Percentiles rank a stretch among this genome's conserved stretches.
phyloP scores from a whole-genome alignment of 2,797 vertebrate genomes.

The Peromyscus attwateri region DNA sequence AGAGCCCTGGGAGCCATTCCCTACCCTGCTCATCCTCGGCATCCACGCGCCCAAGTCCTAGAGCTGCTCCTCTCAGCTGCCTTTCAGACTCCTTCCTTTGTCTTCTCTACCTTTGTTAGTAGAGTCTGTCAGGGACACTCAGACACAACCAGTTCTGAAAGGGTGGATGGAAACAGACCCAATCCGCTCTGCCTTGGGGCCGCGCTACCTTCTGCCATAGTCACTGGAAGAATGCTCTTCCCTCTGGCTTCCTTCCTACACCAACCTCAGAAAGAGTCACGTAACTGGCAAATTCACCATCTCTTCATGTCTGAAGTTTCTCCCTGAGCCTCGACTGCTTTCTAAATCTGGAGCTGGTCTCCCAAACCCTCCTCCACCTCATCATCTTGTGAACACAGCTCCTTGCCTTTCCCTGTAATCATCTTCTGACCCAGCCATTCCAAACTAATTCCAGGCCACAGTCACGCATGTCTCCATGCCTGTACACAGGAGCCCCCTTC shows the following conservation, averaged over 20 bases:
- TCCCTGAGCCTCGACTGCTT: not conserved
- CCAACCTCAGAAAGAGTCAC: not conserved
- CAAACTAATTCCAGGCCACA: not conserved
- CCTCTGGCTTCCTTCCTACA: not conserved
- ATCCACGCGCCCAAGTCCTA: not conserved
- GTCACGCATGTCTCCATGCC: rapidly evolving
- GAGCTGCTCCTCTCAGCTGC: not conserved
- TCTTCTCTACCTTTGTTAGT: not conserved
- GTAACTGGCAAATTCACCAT: not conserved
- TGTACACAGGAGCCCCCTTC: not conserved
- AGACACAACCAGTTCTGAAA: rapidly evolving
- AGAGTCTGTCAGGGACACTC: too few relatives aligned
- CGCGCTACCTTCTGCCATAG: not conserved
- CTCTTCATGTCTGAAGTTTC: not conserved
- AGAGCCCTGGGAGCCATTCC: not conserved
- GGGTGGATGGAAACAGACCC: not conserved
- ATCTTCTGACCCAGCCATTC: not conserved
- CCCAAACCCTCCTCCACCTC: not conserved
- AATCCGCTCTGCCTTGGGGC: rapidly evolving
- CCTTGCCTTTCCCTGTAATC: not conserved
- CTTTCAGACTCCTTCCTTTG: not conserved
- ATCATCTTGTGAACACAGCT: not conserved
- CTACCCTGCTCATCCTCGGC: not conserved
- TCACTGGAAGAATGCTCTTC: too few relatives aligned
- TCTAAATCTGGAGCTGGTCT: not conserved